Evolutionary conservation across 2,113 vertebrate species (phyloP).

Genomic region (Leptobrachium leishanense): DNA sequence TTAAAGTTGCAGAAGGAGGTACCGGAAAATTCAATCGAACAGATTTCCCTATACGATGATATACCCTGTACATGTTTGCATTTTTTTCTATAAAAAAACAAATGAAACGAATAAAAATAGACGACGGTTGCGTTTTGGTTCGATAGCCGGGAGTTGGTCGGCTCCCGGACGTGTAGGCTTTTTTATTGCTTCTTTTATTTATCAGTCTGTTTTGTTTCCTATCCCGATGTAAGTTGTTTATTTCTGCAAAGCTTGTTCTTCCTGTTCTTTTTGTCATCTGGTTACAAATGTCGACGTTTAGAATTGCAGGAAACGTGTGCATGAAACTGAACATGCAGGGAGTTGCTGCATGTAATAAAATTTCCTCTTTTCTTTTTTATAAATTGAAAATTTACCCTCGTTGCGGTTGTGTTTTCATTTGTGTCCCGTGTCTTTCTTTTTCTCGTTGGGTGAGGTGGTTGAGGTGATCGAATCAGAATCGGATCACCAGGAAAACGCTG

Average conservation of each 20-base stretch:
- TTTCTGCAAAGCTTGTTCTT: constrained; percentile 49
- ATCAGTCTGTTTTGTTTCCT: background rate
- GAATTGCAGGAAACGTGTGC: constrained; percentile 50
- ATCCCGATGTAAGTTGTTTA: constrained; percentile 41
- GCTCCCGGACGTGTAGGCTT: constrained; percentile 21
- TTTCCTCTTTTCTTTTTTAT: constrained; percentile 51
- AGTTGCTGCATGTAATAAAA: constrained; percentile 57
- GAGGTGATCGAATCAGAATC: too few relatives aligned
- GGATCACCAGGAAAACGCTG: too few relatives aligned
- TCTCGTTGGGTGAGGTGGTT: too few relatives aligned
- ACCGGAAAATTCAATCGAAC: background rate
- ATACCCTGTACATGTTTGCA: too few relatives aligned
- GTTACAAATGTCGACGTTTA: constrained; percentile 47
- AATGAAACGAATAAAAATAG: too few relatives aligned
- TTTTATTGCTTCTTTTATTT: constrained; percentile 5
- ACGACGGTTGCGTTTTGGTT: constrained; percentile 20
- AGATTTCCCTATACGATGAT: too few relatives aligned
- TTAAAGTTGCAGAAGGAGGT: constrained; percentile 16
- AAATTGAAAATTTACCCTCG: constrained; percentile 42
- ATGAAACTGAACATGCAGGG: constrained; percentile 54
- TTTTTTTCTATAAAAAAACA: too few relatives aligned
- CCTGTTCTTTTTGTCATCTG: constrained; percentile 46
- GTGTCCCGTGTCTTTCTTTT: background rate
- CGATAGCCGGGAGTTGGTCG: constrained; percentile 15
- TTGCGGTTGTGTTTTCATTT: constrained; percentile 13